A percentile compares a stretch with the other conserved stretches of the same genome.
These are phyloP conservation scores for Morelia viridis DNA, from an alignment of 2,797 vertebrate species.

Conservation along the genomic window DNA sequence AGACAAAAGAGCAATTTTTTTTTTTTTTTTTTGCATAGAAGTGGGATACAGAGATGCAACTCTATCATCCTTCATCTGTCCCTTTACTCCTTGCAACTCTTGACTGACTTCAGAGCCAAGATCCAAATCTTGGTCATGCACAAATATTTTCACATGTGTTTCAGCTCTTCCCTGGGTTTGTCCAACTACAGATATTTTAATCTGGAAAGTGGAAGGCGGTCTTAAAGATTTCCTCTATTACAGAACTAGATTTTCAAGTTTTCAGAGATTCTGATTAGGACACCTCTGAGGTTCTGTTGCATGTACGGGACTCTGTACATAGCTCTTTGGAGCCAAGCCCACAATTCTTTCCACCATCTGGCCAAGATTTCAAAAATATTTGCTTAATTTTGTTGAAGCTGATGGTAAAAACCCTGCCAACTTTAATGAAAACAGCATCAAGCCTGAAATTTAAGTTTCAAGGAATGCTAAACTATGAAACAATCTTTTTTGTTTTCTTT, in stretches of 20 bases:
- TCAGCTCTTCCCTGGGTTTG: neutral
- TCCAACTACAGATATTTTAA: neutral
- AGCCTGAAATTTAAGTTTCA: slow-evolving; percentile 49
- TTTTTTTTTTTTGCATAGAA: neutral
- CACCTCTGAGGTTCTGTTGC: neutral
- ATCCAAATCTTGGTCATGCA: neutral
- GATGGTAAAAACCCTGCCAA: slow-evolving; percentile 47
- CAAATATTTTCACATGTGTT: neutral
- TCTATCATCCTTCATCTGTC: too few species aligned
- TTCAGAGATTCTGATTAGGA: neutral
- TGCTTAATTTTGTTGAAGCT: slow-evolving; percentile 39
- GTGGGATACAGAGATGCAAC: neutral
- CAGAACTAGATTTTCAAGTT: slow-evolving; percentile 7
- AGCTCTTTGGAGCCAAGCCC: slow-evolving; percentile 21
- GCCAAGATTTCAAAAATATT: slow-evolving; percentile 17
- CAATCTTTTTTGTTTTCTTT: slow-evolving; percentile 42
- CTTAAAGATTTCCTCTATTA: neutral
- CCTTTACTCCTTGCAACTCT: neutral
- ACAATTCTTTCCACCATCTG: slow-evolving; percentile 29
- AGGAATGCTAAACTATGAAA: slow-evolving; percentile 47
- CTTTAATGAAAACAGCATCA: slow-evolving; percentile 53
- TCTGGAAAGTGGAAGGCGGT: neutral
- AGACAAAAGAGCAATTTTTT: neutral
- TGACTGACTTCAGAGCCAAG: neutral
- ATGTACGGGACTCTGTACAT: slow-evolving; percentile 7